These are phyloP conservation scores for Melanotaenia maccullochi DNA, from an alignment of 2,797 vertebrate genomes.

Conservation along the genomic window DNA sequence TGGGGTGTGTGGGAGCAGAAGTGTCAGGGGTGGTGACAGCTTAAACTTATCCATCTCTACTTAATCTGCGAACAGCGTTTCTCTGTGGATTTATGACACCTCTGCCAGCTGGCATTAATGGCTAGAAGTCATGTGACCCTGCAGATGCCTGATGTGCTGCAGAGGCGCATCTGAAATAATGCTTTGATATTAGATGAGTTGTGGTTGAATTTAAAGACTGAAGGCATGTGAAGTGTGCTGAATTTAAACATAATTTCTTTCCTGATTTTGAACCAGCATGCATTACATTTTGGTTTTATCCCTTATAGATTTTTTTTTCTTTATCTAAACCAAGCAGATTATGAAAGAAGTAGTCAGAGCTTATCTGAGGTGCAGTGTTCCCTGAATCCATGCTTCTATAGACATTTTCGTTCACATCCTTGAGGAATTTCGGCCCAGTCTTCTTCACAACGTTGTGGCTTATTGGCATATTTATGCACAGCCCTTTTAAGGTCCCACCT, in stretches of 20 bases:
- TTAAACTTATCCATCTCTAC: conserved; percentile 65
- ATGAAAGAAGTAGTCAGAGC: conserved; percentile 18
- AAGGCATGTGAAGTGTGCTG: neutral
- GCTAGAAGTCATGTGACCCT: conserved; percentile 63
- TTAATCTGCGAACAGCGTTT: conserved; percentile 67
- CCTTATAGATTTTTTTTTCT: neutral
- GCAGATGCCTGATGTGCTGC: conserved; percentile 44
- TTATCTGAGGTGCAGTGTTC: conserved; percentile 30
- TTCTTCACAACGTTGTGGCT: too few species aligned
- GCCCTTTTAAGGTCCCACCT: too few species aligned
- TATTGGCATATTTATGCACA: too few species aligned
- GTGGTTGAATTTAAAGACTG: conserved; percentile 7
- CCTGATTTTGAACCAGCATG: neutral
- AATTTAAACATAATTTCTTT: neutral
- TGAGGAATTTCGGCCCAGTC: too few species aligned
- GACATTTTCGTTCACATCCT: too few species aligned
- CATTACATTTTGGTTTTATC: conserved; percentile 13
- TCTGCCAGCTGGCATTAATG: conserved; percentile 56
- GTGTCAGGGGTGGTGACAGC: conserved; percentile 49
- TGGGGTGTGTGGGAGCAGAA: conserved; percentile 20
- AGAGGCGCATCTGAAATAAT: conserved; percentile 51
- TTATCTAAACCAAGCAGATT: conserved; percentile 18
- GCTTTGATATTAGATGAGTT: conserved; percentile 51
- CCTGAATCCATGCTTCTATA: conserved; percentile 33
- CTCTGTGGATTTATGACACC: conserved; percentile 65